Evolutionary conservation across 2,888 invertebrate genomes (phyloP).

Genomic region (Steinernema hermaphroditum): DNA sequence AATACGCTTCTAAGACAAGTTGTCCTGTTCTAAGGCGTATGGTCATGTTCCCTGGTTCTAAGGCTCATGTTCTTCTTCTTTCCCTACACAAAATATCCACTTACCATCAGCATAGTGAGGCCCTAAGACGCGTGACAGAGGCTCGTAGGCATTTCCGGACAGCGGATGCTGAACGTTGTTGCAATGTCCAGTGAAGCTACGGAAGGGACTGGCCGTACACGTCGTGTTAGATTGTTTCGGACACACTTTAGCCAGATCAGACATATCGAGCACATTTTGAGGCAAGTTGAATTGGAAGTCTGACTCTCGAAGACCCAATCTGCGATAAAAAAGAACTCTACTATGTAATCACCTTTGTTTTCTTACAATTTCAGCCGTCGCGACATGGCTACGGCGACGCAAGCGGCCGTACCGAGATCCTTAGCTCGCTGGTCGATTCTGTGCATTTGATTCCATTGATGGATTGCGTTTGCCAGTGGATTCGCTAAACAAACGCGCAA

Average conservation of each 20-base stretch:
- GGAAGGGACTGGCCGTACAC: conserved; percentile 45
- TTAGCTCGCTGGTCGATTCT: conserved; percentile 25
- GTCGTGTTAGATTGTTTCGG: conserved; percentile 38
- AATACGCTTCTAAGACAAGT: too few species aligned
- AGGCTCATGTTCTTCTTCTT: too few species aligned
- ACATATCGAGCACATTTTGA: conserved; percentile 28
- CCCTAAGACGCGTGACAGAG: conserved; percentile 52
- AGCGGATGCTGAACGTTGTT: conserved; percentile 64
- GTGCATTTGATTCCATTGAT: conserved; percentile 33
- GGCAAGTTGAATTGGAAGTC: conserved; percentile 37
- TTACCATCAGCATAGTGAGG: conserved; percentile 62
- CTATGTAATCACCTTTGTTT: background rate
- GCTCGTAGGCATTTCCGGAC: conserved; percentile 60
- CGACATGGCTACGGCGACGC: conserved; percentile 40
- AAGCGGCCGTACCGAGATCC: conserved; percentile 40
- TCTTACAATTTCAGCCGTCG: conserved; percentile 35
- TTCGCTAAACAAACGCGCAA: conserved; percentile 8
- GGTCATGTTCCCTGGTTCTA: too few species aligned
- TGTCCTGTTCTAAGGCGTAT: too few species aligned
- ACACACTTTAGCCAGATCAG: conserved; percentile 38
- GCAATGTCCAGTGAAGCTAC: conserved; percentile 64
- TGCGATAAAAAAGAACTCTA: too few species aligned
- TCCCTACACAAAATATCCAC: too few species aligned
- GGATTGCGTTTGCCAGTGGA: conserved; percentile 24
- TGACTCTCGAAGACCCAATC: conserved; percentile 40